Base-by-base conservation (phyloP, 2,797 vertebrate species). In the Galago senegalensis region DNA sequence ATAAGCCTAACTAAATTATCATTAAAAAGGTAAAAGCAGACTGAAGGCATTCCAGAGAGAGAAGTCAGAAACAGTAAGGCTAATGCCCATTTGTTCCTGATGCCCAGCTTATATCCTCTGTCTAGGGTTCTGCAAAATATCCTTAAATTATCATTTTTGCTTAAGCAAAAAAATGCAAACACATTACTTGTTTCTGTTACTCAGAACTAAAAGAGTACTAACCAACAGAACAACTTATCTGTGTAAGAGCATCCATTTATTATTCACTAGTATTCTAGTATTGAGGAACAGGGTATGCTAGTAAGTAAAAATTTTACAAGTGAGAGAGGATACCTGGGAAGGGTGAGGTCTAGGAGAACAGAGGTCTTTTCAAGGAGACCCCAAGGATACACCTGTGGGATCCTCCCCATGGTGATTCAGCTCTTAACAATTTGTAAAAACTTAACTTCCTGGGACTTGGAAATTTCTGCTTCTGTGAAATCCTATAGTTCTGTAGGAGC, bases 151-250 rank as follows among this genome's bases (percentile, higher is more conserved):
- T 49, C 31, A 21, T 40, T 87, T 95, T 91, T n/a, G 27, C 29
- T 65, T 94, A 92, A 80, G 72, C 27, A 40, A 83, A 63, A 93
- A 40, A 87, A 40, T 18, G 87, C 81, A 84, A 93, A 31, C 53
- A 76, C 65, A 88, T 65, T 18, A 37, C 37, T 63, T 61, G 5
- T 91, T 91, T 88, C 61, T 91, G 12, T 83, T 75, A 61, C 12
- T 80, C 31, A 81, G 40, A 81, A 67, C 27, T 12, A 80, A 87
- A 87, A 85, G 9, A 92, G 13, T 81, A 89, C n/a, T 81, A 80
- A 87, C 37, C 34, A 61, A 53, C 2, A 91, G 29, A 93, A 91
- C 18, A 93, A 53, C 20, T 75, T 8, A 77, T 40, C 70, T 2
- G 29, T 37, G 79, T 0, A 61, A 61, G 37, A 89, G 3, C 21